Base-by-base conservation (phyloP, 37 sponge, comb jelly and placozoan species). In the Diacarnus erythraeanus region DNA sequence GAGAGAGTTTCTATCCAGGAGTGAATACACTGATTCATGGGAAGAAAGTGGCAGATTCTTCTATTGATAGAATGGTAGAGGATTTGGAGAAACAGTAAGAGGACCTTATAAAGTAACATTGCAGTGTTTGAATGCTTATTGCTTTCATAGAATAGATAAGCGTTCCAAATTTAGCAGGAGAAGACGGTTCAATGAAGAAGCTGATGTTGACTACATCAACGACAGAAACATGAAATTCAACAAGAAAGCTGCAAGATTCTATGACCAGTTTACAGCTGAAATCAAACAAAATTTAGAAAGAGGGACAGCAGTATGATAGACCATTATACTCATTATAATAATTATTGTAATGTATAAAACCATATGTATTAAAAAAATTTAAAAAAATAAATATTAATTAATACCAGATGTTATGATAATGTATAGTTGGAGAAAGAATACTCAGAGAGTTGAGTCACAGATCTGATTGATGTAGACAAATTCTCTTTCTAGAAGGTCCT, bases 191-290 rank as follows among this genome's bases (percentile, higher is more conserved):
- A 39, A 78, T 30, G 83, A 79, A 38, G 95, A 94, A 4, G 90
- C 87, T 59, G 94, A 98, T 81, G 92, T 98, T 36, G 95, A 96
- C 77, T 98, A 98, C 73, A 98, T 98, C 74, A 98, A 98, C 59
- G 99, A 98, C 35, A 77, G 97, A 21, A 98, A 98, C 75, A 91
- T 80, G 90, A 89, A 78, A 71, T 98, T 98, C 87, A 98, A 98
- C 77, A 85, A 87, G 86, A 98, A 98, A 66, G 93, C 93, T 0
- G 92, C 88, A 59, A 83, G 99, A 17, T 98, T 87, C 86, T 98
- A 96, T 65, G 93, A 91, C 77, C 91, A 94, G 73, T 98, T 94
- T 69, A 98, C 99, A 17, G 84, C 92, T 17, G 99, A 98, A 78
- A 94, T 94, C 71, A 94, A 96, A 72, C 94, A 96, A 81, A 98